These are phyloP conservation scores for Sminthurinus signatus DNA, from an alignment of 1,140 invertebrate species.

Conservation along the genomic window DNA sequence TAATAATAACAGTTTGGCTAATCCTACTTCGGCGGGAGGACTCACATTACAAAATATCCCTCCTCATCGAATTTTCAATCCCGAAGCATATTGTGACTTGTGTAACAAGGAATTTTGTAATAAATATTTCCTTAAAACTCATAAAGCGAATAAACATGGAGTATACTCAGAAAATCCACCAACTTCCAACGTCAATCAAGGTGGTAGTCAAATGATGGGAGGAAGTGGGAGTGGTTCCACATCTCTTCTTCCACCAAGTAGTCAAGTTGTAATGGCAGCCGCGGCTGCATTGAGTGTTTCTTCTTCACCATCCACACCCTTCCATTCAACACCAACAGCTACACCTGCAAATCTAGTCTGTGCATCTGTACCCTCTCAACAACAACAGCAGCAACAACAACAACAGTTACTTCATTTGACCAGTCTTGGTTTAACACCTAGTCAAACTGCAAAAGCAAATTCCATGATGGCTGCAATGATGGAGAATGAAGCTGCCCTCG, in stretches of 20 bases:
- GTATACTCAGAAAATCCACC: slow-evolving; percentile 73
- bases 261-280: background rate
- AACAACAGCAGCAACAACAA: background rate
- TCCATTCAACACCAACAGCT: background rate
- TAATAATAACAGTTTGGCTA: too few species aligned
- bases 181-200: slow-evolving; percentile 47
- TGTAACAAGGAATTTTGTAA: slow-evolving; percentile 99
- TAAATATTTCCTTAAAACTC: slow-evolving; percentile 98
- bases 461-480: background rate
- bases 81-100: slow-evolving; percentile 77
- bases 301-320: background rate
- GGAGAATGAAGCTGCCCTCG: background rate
- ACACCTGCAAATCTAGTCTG: background rate
- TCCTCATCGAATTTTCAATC: slow-evolving; percentile 80
- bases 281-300: background rate
- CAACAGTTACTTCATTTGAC: background rate
- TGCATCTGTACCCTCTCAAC: slow-evolving; percentile 1
- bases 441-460: background rate
- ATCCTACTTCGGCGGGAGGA: too few species aligned
- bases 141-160: slow-evolving; percentile 91
- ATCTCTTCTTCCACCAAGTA: slow-evolving; percentile 2
- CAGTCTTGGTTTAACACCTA: background rate
- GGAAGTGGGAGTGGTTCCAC: background rate
- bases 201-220: too few species aligned
- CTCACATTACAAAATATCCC: slow-evolving; percentile 43